A percentile compares a stretch with the other conserved stretches of the same genome.
phyloP scores from a whole-genome alignment of 2,797 vertebrate species.

The Telmatherina bonti region DNA sequence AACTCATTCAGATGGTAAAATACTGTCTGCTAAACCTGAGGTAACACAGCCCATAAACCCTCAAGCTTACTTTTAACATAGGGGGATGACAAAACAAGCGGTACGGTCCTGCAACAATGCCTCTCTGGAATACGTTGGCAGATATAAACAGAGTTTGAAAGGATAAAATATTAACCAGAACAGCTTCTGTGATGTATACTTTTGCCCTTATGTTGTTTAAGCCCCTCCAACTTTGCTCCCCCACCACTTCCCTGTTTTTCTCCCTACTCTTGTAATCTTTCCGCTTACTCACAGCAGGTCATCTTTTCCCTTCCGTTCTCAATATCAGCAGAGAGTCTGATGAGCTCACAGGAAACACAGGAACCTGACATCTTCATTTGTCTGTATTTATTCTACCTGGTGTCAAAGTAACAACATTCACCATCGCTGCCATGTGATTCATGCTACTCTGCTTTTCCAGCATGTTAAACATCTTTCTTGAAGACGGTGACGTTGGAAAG shows the following conservation, averaged over 20 bases:
- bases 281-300: constrained; percentile 21
- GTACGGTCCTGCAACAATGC: constrained; percentile 33
- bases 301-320: constrained; percentile 38
- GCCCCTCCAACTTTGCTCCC: constrained; percentile 4
- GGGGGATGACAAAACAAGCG: constrained; percentile 56
- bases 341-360: constrained; percentile 32
- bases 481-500: not conserved
- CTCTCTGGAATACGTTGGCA: constrained; percentile 31
- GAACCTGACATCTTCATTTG: constrained; percentile 22
- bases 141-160: constrained; percentile 57
- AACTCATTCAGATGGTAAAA: constrained; percentile 20
- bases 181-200: constrained; percentile 49
- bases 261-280: constrained; percentile 30
- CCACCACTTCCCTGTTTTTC: constrained; percentile 7
- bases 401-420: not conserved
- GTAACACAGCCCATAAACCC: constrained; percentile 38
- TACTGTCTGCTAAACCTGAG: constrained; percentile 16
- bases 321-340: constrained; percentile 8
- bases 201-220: constrained; percentile 35
- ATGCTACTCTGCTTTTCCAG: not conserved
- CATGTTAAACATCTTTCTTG: not conserved
- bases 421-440: not conserved
- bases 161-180: constrained; percentile 48
- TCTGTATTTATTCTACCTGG: constrained; percentile 5
- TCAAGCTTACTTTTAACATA: constrained; percentile 44